A percentile compares a stretch with the other conserved stretches of the same genome.
phyloP scores from a whole-genome alignment of 2,888 invertebrate genomes.

The Melinaea marsaeus region DNA sequence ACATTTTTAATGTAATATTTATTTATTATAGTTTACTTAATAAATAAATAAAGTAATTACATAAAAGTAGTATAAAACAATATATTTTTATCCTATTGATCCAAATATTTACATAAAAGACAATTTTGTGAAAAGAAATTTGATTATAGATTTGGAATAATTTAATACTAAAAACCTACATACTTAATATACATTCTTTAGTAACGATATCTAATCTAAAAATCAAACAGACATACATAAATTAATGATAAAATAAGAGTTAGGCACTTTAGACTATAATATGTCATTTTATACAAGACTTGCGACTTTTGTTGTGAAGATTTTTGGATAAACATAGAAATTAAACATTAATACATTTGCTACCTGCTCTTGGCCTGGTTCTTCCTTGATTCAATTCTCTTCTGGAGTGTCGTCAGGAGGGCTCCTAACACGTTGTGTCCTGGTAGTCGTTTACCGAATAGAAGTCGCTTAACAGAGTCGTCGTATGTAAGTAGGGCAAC shows the following conservation, averaged over 20 bases:
- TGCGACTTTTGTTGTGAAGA: background rate
- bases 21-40: background rate
- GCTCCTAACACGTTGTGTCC: constrained; percentile 93
- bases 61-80: background rate
- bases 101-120: background rate
- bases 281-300: too few relatives aligned
- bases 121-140: constrained; percentile 12
- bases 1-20: too few relatives aligned
- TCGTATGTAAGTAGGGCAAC: constrained; percentile 95
- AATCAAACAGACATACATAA: too few relatives aligned
- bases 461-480: constrained; percentile 90
- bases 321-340: background rate
- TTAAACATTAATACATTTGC: constrained; percentile 33
- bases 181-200: background rate
- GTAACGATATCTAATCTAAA: too few relatives aligned
- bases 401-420: constrained; percentile 87
- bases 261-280: too few relatives aligned
- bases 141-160: constrained; percentile 7
- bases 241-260: too few relatives aligned
- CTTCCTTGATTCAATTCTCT: constrained; percentile 84
- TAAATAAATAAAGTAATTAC: constrained; percentile 2
- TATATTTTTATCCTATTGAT: background rate
- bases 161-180: constrained; percentile 15
- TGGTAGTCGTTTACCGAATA: constrained; percentile 92
- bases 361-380: constrained; percentile 66